A percentile compares a stretch with the other conserved stretches of the same genome.
Evolutionary conservation across 2,888 invertebrate species (phyloP).

Genomic region (Acanthosepion pharaonis): DNA sequence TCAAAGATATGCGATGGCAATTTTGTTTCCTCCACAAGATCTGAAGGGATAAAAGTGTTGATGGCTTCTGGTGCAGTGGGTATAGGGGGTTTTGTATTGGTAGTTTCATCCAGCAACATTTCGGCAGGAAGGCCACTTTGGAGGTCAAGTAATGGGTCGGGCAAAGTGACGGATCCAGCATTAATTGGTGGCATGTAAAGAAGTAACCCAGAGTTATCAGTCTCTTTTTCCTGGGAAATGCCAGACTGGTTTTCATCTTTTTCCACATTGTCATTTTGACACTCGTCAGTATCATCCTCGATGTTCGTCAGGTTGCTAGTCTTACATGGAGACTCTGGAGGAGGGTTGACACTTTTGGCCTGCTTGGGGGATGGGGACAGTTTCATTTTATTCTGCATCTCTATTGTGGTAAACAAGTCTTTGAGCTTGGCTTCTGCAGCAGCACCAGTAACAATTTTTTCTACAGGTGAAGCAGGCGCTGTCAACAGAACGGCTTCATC

Average conservation of each 20-base stretch:
- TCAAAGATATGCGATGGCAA: slow-evolving; percentile 40
- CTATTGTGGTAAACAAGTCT: neutral
- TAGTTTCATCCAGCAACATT: slow-evolving; percentile 36
- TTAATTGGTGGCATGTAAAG: slow-evolving; percentile 38
- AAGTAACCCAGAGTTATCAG: neutral
- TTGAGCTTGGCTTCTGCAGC: neutral
- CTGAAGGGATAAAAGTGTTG: neutral
- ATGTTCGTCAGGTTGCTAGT: neutral
- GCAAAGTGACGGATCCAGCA: slow-evolving; percentile 21
- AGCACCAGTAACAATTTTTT: neutral
- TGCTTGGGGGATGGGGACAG: neutral
- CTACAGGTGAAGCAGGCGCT: neutral
- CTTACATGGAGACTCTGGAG: neutral
- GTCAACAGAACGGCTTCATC: neutral
- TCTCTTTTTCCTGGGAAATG: neutral
- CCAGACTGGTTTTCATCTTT: neutral
- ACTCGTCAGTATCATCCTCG: neutral
- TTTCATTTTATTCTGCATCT: neutral
- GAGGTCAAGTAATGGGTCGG: neutral
- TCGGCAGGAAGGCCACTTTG: slow-evolving; percentile 33
- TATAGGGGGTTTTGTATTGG: neutral
- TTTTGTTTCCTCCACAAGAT: neutral
- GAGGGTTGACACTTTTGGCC: neutral
- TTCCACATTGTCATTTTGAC: neutral
- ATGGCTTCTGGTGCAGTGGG: neutral